phyloP scores from a whole-genome alignment of 2,888 invertebrate species.

The Choreutis nemorana region DNA sequence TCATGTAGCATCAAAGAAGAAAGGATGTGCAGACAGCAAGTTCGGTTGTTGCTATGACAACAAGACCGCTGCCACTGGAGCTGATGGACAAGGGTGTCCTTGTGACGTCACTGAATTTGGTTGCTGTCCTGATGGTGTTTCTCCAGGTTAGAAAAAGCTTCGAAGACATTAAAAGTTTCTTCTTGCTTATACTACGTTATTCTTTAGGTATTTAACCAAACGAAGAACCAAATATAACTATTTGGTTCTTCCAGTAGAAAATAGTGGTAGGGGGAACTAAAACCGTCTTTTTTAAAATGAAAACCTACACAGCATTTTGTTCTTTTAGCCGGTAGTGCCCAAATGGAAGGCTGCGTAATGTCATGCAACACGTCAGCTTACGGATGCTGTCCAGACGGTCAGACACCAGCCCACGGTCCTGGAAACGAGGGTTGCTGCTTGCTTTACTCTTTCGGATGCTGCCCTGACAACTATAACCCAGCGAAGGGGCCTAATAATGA shows the following conservation, averaged over 20 bases:
- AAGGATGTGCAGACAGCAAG: conserved; percentile 55
- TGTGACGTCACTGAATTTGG: conserved; percentile 70
- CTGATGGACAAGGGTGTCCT: conserved; percentile 71
- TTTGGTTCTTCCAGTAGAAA: too few relatives aligned
- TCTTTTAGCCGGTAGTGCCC: conserved; percentile 70
- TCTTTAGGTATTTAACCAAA: background rate
- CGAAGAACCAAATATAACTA: background rate
- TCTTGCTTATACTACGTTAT: background rate
- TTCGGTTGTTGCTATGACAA: conserved; percentile 84
- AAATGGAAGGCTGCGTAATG: conserved; percentile 77
- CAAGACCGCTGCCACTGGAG: conserved; percentile 67
- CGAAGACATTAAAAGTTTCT: background rate
- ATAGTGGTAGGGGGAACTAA: too few relatives aligned
- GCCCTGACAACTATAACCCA: conserved; percentile 84
- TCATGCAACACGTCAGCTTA: conserved; percentile 73
- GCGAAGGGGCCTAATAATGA: conserved; percentile 82
- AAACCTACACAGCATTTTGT: too few relatives aligned
- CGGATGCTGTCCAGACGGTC: conserved; percentile 89
- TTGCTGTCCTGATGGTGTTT: conserved; percentile 77
- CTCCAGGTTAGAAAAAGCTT: conserved; percentile 66
- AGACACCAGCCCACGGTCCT: conserved; percentile 86
- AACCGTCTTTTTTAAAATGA: too few relatives aligned
- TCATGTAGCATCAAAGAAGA: too few relatives aligned
- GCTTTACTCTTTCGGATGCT: conserved; percentile 81
- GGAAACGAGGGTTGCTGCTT: conserved; percentile 85